Conservation (phyloP, 2,113 vertebrate genomes). For the Vombatus ursinus region DNA sequence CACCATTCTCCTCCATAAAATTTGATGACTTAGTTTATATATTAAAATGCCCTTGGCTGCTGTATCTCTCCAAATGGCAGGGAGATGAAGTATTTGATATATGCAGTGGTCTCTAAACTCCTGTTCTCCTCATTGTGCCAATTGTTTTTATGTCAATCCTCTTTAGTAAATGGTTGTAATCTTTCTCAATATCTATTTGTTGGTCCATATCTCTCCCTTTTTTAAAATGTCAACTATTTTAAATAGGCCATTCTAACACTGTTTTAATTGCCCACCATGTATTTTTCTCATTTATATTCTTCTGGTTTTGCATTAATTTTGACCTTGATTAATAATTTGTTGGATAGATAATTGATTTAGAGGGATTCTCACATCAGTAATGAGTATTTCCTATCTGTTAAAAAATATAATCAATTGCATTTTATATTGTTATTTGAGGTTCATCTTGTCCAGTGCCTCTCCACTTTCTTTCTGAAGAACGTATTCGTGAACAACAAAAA, state of each 20-base stretch:
- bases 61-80: neutral
- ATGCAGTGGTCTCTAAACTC: neutral
- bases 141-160: neutral
- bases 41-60: neutral
- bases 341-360: neutral
- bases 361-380: neutral
- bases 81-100: neutral
- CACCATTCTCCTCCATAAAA: no score
- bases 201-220: neutral
- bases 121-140: neutral
- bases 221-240: neutral
- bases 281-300: neutral
- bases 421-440: neutral
- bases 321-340: neutral
- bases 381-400: neutral
- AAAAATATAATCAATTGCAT: neutral
- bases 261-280: neutral
- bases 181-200: neutral
- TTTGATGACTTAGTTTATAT: neutral
- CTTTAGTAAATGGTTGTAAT: neutral
- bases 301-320: neutral
- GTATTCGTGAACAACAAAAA: neutral
- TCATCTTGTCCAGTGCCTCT: neutral
- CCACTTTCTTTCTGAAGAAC: neutral
- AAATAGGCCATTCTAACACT: neutral